phyloP scores from a whole-genome alignment of 30 jellyfish, hydroid and myxozoan genomes.

The Turritopsis rubra region DNA sequence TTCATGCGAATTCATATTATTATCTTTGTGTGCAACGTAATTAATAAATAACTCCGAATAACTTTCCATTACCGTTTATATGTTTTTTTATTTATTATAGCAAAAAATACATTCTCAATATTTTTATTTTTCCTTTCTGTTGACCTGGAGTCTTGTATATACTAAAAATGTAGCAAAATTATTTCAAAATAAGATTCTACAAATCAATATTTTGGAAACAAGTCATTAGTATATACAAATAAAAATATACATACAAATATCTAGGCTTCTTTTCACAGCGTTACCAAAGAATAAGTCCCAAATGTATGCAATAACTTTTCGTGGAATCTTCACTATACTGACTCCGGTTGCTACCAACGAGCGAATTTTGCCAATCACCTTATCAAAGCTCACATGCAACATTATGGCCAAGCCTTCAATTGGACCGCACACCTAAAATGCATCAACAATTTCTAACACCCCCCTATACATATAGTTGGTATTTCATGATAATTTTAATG shows the following conservation, averaged over 20 bases:
- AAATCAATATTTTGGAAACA: too few species aligned
- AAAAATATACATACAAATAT: neutral
- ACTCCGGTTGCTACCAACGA: neutral
- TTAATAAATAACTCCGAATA: too few species aligned
- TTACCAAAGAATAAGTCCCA: neutral
- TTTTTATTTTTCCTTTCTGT: too few species aligned
- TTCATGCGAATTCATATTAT: too few species aligned
- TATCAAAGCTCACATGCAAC: neutral
- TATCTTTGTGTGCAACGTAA: too few species aligned
- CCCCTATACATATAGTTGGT: neutral
- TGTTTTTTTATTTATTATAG: too few species aligned
- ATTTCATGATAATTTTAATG: neutral
- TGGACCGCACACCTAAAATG: neutral
- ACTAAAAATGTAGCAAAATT: too few species aligned
- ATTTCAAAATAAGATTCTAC: too few species aligned
- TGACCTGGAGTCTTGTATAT: too few species aligned
- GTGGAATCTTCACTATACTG: neutral
- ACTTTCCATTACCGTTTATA: too few species aligned
- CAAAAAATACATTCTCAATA: too few species aligned
- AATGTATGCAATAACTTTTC: neutral
- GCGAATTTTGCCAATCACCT: neutral
- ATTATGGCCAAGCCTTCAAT: neutral
- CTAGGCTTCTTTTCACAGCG: neutral
- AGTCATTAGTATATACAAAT: too few species aligned
- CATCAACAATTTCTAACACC: neutral